These are phyloP conservation scores for Leucophora obtusa DNA, from an alignment of 2,888 invertebrate species.

Conservation along the genomic window DNA sequence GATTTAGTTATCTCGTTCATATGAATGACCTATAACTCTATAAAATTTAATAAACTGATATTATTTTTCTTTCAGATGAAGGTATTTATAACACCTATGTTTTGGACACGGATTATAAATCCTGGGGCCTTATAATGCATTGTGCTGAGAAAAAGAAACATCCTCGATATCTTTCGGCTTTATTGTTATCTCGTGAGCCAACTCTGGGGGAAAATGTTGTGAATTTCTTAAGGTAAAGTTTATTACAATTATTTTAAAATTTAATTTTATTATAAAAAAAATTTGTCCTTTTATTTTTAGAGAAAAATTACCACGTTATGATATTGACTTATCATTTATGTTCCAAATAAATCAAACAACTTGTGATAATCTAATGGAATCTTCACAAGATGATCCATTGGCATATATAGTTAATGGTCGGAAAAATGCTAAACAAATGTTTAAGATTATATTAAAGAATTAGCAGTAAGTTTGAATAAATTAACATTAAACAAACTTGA, in stretches of 20 bases:
- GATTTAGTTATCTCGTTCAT: too few species aligned
- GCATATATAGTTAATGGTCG: conserved; percentile 75
- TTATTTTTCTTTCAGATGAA: conserved; percentile 82
- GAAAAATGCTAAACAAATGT: conserved; percentile 70
- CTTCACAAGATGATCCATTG: conserved; percentile 74
- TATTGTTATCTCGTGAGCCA: conserved; percentile 85
- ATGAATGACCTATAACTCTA: too few species aligned
- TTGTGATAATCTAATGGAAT: conserved; percentile 76
- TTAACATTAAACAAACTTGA: too few species aligned
- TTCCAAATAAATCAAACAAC: conserved; percentile 88
- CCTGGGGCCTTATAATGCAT: conserved; percentile 90
- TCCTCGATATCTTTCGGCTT: conserved; percentile 88
- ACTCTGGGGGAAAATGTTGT: conserved; percentile 81
- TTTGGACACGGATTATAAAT: conserved; percentile 89
- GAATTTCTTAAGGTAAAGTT: conserved; percentile 75
- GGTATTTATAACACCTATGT: conserved; percentile 93
- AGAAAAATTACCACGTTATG: conserved; percentile 82
- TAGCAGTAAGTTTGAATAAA: background rate
- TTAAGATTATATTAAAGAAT: conserved; percentile 72
- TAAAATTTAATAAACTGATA: background rate
- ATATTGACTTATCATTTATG: conserved; percentile 91
- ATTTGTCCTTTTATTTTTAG: conserved; percentile 66
- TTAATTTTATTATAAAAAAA: conserved; percentile 2
- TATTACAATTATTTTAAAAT: background rate
- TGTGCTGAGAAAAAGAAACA: conserved; percentile 91